Conservation (phyloP, 2,113 vertebrate species). For the Mormyrus iriodes region DNA sequence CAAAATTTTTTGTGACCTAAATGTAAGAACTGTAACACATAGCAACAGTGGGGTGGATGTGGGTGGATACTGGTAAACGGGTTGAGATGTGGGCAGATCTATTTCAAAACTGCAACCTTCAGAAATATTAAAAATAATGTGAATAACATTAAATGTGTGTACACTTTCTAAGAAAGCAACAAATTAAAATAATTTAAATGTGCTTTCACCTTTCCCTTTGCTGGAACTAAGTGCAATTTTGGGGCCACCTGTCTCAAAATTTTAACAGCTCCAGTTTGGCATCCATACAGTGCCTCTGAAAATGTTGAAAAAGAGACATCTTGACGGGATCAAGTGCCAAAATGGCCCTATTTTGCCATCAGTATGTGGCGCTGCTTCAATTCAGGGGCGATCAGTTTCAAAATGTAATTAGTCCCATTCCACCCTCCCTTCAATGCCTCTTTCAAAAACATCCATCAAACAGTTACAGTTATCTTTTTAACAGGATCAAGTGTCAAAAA, state of each 20-base stretch:
- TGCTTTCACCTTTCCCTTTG: background rate
- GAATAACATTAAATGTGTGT: no score
- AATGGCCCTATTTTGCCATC: background rate
- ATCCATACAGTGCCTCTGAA: background rate
- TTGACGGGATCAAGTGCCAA: background rate
- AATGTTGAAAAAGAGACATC: background rate
- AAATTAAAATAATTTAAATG: background rate
- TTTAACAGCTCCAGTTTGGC: background rate
- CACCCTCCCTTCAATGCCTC: background rate
- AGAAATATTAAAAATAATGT: background rate
- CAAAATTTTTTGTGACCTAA: no score
- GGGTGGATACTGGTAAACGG: background rate
- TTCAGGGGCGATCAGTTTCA: background rate
- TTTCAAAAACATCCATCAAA: background rate
- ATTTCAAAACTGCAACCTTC: background rate
- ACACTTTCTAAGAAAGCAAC: background rate
- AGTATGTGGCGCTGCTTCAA: background rate
- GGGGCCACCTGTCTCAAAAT: background rate
- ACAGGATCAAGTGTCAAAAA: background rate
- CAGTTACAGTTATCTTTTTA: background rate
- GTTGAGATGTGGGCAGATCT: background rate
- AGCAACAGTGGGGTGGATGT: background rate
- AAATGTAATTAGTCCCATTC: background rate
- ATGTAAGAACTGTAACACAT: background rate
- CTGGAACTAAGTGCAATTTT: background rate